A percentile compares a stretch with the other conserved stretches of the same genome.
phyloP scores from a whole-genome alignment of 2,888 invertebrate genomes.

The Temnothorax ravouxi region DNA sequence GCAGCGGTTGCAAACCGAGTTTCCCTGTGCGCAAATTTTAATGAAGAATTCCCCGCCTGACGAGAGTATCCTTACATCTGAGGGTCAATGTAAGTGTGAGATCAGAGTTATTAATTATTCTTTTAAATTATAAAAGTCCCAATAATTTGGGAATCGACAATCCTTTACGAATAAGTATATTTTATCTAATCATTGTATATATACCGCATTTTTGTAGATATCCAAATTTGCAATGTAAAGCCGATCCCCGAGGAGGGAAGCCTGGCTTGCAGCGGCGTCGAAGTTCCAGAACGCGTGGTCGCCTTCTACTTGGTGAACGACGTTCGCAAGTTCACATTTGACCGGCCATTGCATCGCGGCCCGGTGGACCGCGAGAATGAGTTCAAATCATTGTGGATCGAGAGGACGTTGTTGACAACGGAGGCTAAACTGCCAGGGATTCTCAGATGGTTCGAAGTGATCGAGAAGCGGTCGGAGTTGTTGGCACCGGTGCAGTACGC shows the following conservation, averaged over 20 bases:
- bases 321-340: constrained; percentile 96
- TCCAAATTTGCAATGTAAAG: constrained; percentile 97
- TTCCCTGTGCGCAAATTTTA: constrained; percentile 97
- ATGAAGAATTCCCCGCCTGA: constrained; percentile 97
- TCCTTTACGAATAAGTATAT: neutral
- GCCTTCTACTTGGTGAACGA: constrained; percentile 97
- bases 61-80: constrained; percentile 94
- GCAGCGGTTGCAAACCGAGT: constrained; percentile 96
- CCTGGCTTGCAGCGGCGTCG: constrained; percentile 87
- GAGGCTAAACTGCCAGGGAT: constrained; percentile 96
- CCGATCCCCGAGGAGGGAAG: constrained; percentile 92
- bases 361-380: constrained; percentile 97
- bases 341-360: constrained; percentile 95
- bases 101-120: constrained; percentile 11
- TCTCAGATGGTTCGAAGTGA: constrained; percentile 97
- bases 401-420: constrained; percentile 95
- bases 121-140: neutral
- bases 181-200: neutral
- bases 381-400: constrained; percentile 98
- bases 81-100: constrained; percentile 91
- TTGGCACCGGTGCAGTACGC: constrained; percentile 95
- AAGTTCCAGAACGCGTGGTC: constrained; percentile 95
- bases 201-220: constrained; percentile 87
- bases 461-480: constrained; percentile 91
- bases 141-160: neutral